Base-by-base conservation (phyloP, 2,888 invertebrate species). In the Agrotis clavis region DNA sequence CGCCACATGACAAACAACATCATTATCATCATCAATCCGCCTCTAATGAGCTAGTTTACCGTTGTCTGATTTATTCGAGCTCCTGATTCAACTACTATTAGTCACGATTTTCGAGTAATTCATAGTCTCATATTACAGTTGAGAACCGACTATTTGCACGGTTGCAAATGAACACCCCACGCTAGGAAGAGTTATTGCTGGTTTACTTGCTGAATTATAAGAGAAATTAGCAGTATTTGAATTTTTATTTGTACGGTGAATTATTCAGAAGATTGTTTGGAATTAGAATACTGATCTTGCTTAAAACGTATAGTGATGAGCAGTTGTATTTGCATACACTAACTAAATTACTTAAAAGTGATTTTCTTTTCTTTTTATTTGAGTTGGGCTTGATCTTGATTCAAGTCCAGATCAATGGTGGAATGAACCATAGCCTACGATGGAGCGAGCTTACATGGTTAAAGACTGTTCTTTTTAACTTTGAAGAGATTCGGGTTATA, bases 151-250 rank as follows among this genome's bases (percentile, higher is more conserved):
- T 73, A 71, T 74, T 80, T 71, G 65, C 65, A 67, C 77, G 71
- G 56, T 81, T 83, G 67, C 71, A 77, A 81, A 83, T 75, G 66
- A 45, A 62, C 74, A 68, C 74, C 74, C 77, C 67, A 83, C 81
- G 70, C 65, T 21, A 21, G 19, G 47, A 66, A 68, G 66, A 72
- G 47, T 70, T 75, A 66, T 72, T 56, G 64, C 63, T 67, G 75
- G 64, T 67, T 63, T 67, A 83, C 67, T 71, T 66, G 53, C 56
- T 60, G 65, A 74, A 67, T 71, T 63, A 21, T 62, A 56, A 54
- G 69, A 63, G 67, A 61, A 51, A 78, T 73, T 67, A 30, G 25
- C 47, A 9, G 41, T 61, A 19, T 65, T 63, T 64, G 45, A 45
- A 25, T 67, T 61, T 78, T 30, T 54, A 51, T 57, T 74, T 50